Evolutionary conservation across 2,113 vertebrate genomes (phyloP), one percentile per base, ranked within the genome.

Genomic region (Eulemur macaco): DNA sequence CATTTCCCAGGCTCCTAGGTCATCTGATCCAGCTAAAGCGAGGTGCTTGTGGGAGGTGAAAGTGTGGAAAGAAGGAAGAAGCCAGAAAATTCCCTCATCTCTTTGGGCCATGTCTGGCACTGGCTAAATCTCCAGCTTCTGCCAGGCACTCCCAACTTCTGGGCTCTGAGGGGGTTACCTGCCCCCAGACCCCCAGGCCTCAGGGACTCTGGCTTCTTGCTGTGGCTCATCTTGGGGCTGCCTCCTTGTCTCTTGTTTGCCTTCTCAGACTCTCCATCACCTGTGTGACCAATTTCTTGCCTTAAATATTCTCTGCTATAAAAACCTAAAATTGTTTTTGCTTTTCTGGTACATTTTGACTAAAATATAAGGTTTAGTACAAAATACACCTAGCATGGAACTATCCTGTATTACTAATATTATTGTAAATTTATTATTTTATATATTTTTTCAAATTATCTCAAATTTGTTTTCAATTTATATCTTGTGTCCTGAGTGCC

Each of bases 281-380:
- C 13, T 15, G 12, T 76, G 39, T 66, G 86, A 76, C 2, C 11
- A 45, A 37, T 68, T 85, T 84, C 27, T 84, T 89, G 11, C 31
- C 45, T 90, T 64, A 89, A 63, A 71, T 93, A 11, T 58, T 87
- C 31, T 96, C 0, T 63, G 60, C 73, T 77, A 60, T 63, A 63
- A 85, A 97, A 96, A 20, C 4, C 7, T 50, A 1, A 84, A 71
- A 42, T 31, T 20, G 25, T 85, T 95, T 90, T 45, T 74, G 14
- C 66, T 96, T 92, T 84, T 58, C 88, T 81, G 34, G 34, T 23
- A 71, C 37, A 85, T 52, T 52, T n/a, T 92, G 34, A 90, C 29
- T 87, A 39, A 66, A 76, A 69, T 78, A 39, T 58, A 97, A 50
- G 13, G 69, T 42, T 69, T 63, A 69, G n/a, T 42, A 77, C 21